A percentile compares a stretch with the other conserved stretches of the same genome.
Conservation (phyloP, 1,140 invertebrate genomes). For the Sesamia nonagrioides region DNA sequence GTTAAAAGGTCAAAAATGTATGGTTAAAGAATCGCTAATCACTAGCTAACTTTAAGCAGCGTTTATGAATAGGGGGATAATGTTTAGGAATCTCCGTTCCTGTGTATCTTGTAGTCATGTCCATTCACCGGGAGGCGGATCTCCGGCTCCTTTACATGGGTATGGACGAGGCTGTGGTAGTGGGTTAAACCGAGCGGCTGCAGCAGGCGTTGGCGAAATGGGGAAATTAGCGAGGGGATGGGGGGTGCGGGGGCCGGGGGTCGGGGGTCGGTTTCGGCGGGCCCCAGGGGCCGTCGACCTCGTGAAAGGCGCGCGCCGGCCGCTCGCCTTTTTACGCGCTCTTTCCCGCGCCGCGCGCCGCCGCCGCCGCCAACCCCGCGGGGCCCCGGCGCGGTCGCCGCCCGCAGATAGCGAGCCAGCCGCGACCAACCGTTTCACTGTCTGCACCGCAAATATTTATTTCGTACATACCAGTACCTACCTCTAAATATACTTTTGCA, state of each 20-base stretch:
- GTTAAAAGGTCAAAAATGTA: too few species aligned
- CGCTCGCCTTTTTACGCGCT: constrained; percentile 85
- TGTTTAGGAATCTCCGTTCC: constrained; percentile 43
- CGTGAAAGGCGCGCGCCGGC: constrained; percentile 81
- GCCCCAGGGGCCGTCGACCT: constrained; percentile 80
- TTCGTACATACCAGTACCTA: neutral
- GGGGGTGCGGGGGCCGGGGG: constrained; percentile 64
- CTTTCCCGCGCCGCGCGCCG: constrained; percentile 77
- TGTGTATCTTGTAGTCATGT: constrained; percentile 36
- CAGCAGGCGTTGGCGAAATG: constrained; percentile 44
- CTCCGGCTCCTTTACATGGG: constrained; percentile 68
- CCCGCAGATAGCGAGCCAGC: constrained; percentile 84
- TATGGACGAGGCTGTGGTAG: constrained; percentile 33
- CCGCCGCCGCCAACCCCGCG: constrained; percentile 78
- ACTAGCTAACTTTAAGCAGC: too few species aligned
- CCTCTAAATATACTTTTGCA: neutral
- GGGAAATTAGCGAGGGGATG: constrained; percentile 65
- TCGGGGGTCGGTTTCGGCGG: constrained; percentile 75
- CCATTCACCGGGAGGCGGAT: constrained; percentile 61
- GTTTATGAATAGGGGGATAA: too few species aligned
- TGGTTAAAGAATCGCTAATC: too few species aligned
- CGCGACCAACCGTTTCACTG: constrained; percentile 75
- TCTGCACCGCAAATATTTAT: constrained; percentile 67
- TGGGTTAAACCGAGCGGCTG: constrained; percentile 38
- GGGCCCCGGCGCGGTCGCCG: constrained; percentile 83